A percentile compares a stretch with the other conserved stretches of the same genome.
These are phyloP conservation scores for Telmatochromis bifrenatus DNA, from an alignment of 2,113 vertebrate genomes.

Conservation along the genomic window DNA sequence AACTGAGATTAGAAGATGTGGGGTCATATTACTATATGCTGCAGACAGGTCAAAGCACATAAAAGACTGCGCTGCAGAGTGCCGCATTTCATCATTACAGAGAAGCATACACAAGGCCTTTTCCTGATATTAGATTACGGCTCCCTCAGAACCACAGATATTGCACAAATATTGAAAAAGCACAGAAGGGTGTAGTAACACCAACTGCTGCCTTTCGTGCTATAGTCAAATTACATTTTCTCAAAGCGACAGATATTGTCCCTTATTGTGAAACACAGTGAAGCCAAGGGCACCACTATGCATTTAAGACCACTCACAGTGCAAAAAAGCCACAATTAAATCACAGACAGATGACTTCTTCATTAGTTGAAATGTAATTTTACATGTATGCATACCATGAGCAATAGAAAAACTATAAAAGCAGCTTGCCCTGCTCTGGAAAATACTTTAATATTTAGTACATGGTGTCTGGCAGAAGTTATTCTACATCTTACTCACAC, in stretches of 20 bases:
- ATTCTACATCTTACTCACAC: constrained; percentile 11
- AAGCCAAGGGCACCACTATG: constrained; percentile 1
- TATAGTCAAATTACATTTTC: constrained; percentile 45
- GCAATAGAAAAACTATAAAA: constrained; percentile 3
- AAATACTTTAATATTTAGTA: constrained; percentile 22
- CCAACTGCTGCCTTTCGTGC: constrained; percentile 39
- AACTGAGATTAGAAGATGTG: constrained; percentile 27
- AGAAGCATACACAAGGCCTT: constrained; percentile 32
- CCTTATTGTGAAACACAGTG: constrained; percentile 30
- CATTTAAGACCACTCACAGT: not conserved
- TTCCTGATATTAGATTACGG: constrained; percentile 59
- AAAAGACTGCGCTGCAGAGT: constrained; percentile 35
- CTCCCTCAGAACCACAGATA: constrained; percentile 53
- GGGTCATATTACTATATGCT: constrained; percentile 44
- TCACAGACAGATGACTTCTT: constrained; percentile 1
- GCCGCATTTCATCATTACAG: constrained; percentile 47
- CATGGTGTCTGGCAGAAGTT: constrained; percentile 1
- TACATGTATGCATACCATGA: not conserved
- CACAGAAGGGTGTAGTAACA: constrained; percentile 32
- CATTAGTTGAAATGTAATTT: constrained; percentile 10
- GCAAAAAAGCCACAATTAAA: constrained; percentile 15
- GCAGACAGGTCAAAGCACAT: constrained; percentile 50
- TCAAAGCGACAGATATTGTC: constrained; percentile 28
- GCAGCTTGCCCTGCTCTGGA: not conserved
- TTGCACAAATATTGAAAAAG: constrained; percentile 61